Base-by-base conservation (phyloP, 2,113 vertebrate genomes). In the Anarrhichthys ocellatus region DNA sequence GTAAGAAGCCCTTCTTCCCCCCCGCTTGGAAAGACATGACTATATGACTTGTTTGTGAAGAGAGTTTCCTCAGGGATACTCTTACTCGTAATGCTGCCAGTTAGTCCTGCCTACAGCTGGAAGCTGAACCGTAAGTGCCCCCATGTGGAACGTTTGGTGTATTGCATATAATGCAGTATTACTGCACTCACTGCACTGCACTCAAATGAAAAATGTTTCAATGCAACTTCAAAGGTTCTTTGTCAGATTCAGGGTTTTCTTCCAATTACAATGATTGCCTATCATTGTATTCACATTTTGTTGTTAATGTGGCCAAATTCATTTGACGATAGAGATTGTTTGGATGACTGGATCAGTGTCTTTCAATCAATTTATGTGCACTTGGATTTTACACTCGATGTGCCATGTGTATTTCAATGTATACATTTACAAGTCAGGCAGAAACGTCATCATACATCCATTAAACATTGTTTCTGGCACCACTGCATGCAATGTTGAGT, bases 71-170 rank as follows among this genome's bases (percentile, higher is more conserved):
- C 14, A 7, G 32, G 4, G 14, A 63, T 48, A 1, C 15, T 46
- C 10, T 34, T 36, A 61, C 20, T 46, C 10, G 27, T 36, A 61
- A 48, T 36, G 20, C 48, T 58, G 27, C 17, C 24, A 22, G 38
- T 52, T 42, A 42, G 52, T 76, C 27, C 58, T 32, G 46, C 27
- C n/a, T 34, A 9, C 27, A 65, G 27, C 20, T 67, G 62, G 66
- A 65, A 66, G 27, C 34, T 77, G 78, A 87, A 70, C 46, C 63
- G n/a, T 42, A 75, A 76, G 80, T 84, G 86, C 92, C 93, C 88
- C 82, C 93, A 70, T 88, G 93, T 93, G 94, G 92, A 36, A 65
- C 44, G 6, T 42, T 63, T 4, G 38, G 44, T 59, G 56, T 83
- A 91, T 81, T 85, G 78, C 86, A 83, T 63, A 9, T 32, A 54